A percentile compares a stretch with the other conserved stretches of the same genome.
phyloP scores from a whole-genome alignment of 2,113 vertebrate species.

The Ictidomys tridecemlineatus region DNA sequence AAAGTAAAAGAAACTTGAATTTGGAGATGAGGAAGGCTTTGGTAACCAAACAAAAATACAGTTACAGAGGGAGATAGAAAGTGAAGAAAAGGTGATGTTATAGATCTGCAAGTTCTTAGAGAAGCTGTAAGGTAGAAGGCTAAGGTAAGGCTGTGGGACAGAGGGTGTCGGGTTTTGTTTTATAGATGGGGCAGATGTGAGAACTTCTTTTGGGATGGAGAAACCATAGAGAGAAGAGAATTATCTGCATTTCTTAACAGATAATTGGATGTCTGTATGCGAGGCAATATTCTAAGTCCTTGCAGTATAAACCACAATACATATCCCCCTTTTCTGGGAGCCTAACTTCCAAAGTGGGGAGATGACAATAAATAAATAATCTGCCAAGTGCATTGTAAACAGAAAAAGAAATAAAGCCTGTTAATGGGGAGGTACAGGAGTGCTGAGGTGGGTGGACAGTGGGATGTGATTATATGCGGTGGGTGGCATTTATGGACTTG shows the following conservation, averaged over 20 bases:
- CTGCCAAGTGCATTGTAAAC: not conserved
- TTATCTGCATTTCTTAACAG: not conserved
- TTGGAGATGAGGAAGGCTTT: not conserved
- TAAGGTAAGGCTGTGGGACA: rapidly evolving
- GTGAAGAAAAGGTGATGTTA: not conserved
- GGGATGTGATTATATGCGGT: not conserved
- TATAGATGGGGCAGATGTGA: not conserved
- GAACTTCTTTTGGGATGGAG: not conserved
- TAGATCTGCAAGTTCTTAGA: not conserved
- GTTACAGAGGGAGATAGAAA: not conserved
- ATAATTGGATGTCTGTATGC: not conserved
- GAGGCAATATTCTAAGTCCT: not conserved
- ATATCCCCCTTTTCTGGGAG: not conserved
- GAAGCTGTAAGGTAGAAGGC: no score
- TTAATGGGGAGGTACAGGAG: not conserved
- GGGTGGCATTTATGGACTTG: not conserved
- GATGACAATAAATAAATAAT: not conserved
- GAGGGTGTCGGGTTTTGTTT: not conserved
- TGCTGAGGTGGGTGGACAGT: not conserved
- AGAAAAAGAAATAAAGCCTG: not conserved
- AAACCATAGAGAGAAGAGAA: not conserved
- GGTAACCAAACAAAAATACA: not conserved
- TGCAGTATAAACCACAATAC: not conserved
- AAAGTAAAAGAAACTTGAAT: not conserved
- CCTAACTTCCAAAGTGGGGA: not conserved